Base-by-base conservation (phyloP, 2,797 vertebrate species). In the Parambassis ranga region DNA sequence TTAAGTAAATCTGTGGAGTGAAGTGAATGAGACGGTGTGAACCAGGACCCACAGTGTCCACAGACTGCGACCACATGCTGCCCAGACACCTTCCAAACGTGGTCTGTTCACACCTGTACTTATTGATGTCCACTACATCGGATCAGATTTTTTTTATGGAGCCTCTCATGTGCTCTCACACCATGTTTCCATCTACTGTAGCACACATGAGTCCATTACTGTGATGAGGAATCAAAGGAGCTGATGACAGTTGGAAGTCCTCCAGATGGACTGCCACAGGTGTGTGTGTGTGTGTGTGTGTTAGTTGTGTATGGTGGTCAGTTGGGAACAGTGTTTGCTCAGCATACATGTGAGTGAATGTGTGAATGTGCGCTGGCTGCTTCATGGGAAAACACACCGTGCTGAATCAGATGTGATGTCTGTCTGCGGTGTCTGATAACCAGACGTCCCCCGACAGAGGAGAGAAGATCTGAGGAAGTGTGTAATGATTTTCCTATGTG, bases 171-270 rank as follows among this genome's bases (percentile, higher is more conserved):
- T 36, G 27, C 28, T 51, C 31, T 33, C 22, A 35, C 47, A 4
- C 27, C 43, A 53, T 69, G 62, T 41, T 48, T 51, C 53, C 37
- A 57, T 41, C 47, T 31, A 5, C 64, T 59, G 26, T 4, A 31
- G 46, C 56, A 20, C 18, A 28, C 55, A 66, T 11, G 11, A 65
- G 42, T 71, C 60, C 57, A 81, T 81, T 70, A 79, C 63, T 22
- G 10, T 28, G 76, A 83, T 79, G 67, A 81, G 56, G 33, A 42
- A 22, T 77, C 75, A 65, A 22, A 62, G 65, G 22, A 66, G 68
- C 30, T 23, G 53, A 59, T 48, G 52, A 42, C 23, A 0, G 23
- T 11, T 75, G 71, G 57, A 66, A 5, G 1, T 42, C 30, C 37
- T 59, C 57, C 75, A 75, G 49, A 59, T 14, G 9, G 16, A 47